Base-by-base conservation (phyloP, 2,113 vertebrate genomes). In the Cebidichthys violaceus region DNA sequence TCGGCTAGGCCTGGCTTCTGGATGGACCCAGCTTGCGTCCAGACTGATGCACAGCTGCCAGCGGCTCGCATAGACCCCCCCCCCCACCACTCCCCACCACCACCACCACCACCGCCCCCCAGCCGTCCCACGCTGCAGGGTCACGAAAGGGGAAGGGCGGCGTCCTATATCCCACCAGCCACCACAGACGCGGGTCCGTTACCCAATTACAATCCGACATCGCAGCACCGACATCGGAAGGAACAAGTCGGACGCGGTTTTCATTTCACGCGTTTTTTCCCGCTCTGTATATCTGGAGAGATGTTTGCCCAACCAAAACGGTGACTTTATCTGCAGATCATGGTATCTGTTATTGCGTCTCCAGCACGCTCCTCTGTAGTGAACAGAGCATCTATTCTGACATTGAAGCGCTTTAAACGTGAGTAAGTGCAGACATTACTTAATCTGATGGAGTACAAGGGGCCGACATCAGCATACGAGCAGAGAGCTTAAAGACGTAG, bases 401-500 rank as follows among this genome's bases (percentile, higher is more conserved):
- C 24, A 41, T 43, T 31, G n/a, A 67, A 57, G n/a, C 82, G 74
- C 78, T 83, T 86, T 79, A 82, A 86, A 89, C 45, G 47, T 50
- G 72, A 90, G 75, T 83, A 80, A 89, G 82, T n/a, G 15, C 10
- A 41, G 89, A 88, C 82, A 86, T 83, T 62, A 84, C 92, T 93
- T 91, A 86, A 89, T 91, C 83, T 89, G 86, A 90, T 84, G 77
- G 79, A 86, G 85, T 57, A 82, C 78, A 50, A 67, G 82, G 45
- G 81, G 94, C 95, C 93, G 37, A 80, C 96, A 96, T 96, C 96
- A 96, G 95, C 80, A 67, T 70, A 75, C 62, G 91, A 92, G 70
- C 80, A 77, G 96, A 96, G 97, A 96, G 94, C 96, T 96, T 96
- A 95, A 96, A 96, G 94, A 96, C 90, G 93, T 93, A 96, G 94